Evolutionary conservation across 2,797 vertebrate species (phyloP).

Genomic region (Gephyroberyx darwinii): DNA sequence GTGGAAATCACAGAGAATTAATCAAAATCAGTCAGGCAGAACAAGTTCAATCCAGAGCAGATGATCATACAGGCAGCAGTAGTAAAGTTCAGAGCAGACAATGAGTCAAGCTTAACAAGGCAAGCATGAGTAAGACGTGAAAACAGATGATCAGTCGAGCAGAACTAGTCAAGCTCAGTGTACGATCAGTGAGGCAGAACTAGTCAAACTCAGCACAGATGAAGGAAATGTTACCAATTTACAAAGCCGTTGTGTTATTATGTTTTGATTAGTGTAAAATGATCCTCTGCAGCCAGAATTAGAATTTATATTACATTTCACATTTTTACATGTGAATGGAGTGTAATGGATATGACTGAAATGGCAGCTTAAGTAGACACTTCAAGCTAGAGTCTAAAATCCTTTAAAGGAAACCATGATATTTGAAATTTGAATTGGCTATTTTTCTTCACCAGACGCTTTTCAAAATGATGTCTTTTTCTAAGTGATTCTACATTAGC

Average conservation of each 20-base stretch:
- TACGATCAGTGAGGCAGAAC: neutral
- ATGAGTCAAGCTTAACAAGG: constrained; percentile 43
- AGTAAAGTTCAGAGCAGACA: constrained; percentile 46
- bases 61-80: constrained; percentile 49
- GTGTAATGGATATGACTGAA: neutral
- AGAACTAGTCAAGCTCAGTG: constrained; percentile 12
- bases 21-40: constrained; percentile 60
- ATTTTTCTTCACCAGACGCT: neutral
- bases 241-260: neutral
- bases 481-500: too few species aligned
- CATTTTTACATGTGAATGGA: constrained; percentile 1
- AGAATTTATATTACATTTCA: neutral
- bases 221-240: constrained; percentile 4
- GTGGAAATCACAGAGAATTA: constrained; percentile 64
- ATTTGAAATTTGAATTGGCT: neutral
- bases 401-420: neutral
- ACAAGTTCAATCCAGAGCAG: constrained; percentile 55
- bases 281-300: neutral
- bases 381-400: neutral
- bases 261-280: neutral
- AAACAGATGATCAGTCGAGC: constrained; percentile 31
- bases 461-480: neutral
- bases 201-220: constrained; percentile 16
- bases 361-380: neutral
- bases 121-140: constrained; percentile 40